phyloP scores from a whole-genome alignment of 2,113 vertebrate genomes.

The Elaphurus davidianus region DNA sequence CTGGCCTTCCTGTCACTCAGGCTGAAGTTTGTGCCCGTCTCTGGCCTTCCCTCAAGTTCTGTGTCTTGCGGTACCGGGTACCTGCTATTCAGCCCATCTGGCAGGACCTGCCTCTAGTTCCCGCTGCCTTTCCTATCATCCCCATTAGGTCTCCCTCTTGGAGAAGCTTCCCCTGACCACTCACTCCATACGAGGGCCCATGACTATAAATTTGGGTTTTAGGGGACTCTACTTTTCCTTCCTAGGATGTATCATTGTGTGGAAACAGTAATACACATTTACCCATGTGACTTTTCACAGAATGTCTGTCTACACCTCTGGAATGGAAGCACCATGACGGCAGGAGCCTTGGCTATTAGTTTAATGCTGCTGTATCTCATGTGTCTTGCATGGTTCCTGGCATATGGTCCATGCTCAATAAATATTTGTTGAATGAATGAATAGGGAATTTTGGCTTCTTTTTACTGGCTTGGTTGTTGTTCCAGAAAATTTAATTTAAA shows the following conservation, averaged over 20 bases:
- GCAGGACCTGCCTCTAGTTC: background rate
- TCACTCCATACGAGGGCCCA: rapidly evolving
- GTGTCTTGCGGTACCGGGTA: background rate
- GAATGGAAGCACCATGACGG: background rate
- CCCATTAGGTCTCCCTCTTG: background rate
- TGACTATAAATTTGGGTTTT: background rate
- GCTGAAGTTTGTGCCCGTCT: background rate
- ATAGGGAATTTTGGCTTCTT: background rate
- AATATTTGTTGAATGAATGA: background rate
- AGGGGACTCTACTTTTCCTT: background rate
- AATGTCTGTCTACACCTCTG: background rate
- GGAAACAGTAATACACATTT: background rate
- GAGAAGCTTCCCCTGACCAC: background rate
- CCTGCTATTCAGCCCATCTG: background rate
- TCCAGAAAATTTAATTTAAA: background rate
- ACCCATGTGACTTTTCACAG: background rate
- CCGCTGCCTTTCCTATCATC: background rate
- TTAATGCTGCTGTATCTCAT: background rate
- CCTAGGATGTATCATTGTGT: background rate
- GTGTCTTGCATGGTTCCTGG: background rate
- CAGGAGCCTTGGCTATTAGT: background rate
- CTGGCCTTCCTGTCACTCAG: background rate
- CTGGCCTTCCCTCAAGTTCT: background rate
- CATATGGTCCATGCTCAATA: background rate
- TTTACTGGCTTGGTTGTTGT: background rate